Conservation (phyloP, 2,888 invertebrate genomes). For the Blastobasis lacticolella region DNA sequence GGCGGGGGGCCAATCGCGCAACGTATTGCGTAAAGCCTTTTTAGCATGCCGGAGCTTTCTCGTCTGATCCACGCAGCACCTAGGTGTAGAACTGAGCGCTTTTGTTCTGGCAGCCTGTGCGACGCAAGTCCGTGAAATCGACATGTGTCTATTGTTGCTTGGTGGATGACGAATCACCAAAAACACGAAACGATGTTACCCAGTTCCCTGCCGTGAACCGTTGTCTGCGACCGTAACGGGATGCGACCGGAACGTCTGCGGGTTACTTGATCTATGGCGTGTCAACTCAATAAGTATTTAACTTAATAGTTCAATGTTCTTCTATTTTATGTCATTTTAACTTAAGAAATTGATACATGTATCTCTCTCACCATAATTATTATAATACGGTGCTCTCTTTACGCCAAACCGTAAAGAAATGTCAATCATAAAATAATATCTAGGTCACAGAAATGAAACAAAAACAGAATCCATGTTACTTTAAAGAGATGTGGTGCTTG, state of each 20-base stretch:
- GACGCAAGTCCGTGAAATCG: conserved; percentile 35
- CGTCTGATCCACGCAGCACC: conserved; percentile 38
- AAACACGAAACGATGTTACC: conserved; percentile 45
- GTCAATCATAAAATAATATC: too few relatives aligned
- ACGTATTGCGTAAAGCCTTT: conserved; percentile 60
- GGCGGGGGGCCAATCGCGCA: conserved; percentile 29
- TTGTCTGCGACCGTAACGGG: conserved; percentile 21
- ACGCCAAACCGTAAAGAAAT: too few relatives aligned
- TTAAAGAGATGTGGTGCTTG: too few relatives aligned
- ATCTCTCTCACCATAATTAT: too few relatives aligned
- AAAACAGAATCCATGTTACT: too few relatives aligned
- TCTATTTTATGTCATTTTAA: too few relatives aligned
- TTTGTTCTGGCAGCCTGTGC: conserved; percentile 37
- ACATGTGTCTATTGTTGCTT: conserved; percentile 7
- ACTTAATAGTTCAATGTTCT: too few relatives aligned
- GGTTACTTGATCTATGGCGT: neutral
- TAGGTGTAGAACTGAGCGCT: conserved; percentile 48
- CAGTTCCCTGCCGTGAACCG: conserved; percentile 22
- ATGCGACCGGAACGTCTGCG: conserved; percentile 1
- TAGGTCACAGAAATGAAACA: too few relatives aligned
- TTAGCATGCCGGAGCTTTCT: conserved; percentile 70
- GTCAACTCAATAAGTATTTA: too few relatives aligned
- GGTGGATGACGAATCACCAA: conserved; percentile 40
- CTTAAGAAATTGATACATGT: too few relatives aligned
- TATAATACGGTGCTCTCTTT: too few relatives aligned